These are phyloP conservation scores for Oxyscelio sp. DNA, from an alignment of 2,888 invertebrate genomes.

Conservation along the genomic window DNA sequence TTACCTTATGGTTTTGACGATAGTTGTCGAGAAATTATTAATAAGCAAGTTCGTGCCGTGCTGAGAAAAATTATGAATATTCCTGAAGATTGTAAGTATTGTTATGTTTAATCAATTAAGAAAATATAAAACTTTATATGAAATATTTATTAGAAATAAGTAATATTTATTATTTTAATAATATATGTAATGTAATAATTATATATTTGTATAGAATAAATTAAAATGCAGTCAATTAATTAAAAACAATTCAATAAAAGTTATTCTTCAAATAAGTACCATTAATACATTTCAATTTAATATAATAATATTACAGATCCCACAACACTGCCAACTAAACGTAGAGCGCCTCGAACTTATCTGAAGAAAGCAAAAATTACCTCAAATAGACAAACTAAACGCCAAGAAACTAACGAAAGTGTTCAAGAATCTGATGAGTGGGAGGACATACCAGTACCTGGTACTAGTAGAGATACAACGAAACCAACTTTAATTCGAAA, in stretches of 20 bases:
- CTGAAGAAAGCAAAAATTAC: constrained; percentile 43
- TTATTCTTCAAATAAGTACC: no score
- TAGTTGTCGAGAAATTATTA: constrained; percentile 93
- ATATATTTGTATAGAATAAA: no score
- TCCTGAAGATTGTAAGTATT: constrained; percentile 85
- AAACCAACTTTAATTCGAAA: constrained; percentile 63
- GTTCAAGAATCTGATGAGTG: constrained; percentile 74
- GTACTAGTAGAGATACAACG: constrained; percentile 64
- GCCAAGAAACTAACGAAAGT: constrained; percentile 52
- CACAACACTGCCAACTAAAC: constrained; percentile 80
- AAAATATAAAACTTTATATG: no score
- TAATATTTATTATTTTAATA: no score
- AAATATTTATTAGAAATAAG: no score
- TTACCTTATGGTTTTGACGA: constrained; percentile 92
- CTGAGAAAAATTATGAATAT: constrained; percentile 87
- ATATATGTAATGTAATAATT: no score
- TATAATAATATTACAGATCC: constrained; percentile 83
- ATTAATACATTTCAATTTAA: no score
- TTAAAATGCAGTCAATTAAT: no score
- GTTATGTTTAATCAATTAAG: no score
- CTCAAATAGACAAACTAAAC: constrained; percentile 52
- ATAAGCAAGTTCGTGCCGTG: constrained; percentile 90
- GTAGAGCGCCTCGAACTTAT: background rate
- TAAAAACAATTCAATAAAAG: no score
- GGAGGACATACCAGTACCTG: constrained; percentile 71